Base-by-base conservation (phyloP, 2,797 vertebrate genomes). In the Yasuhikotakia modesta region DNA sequence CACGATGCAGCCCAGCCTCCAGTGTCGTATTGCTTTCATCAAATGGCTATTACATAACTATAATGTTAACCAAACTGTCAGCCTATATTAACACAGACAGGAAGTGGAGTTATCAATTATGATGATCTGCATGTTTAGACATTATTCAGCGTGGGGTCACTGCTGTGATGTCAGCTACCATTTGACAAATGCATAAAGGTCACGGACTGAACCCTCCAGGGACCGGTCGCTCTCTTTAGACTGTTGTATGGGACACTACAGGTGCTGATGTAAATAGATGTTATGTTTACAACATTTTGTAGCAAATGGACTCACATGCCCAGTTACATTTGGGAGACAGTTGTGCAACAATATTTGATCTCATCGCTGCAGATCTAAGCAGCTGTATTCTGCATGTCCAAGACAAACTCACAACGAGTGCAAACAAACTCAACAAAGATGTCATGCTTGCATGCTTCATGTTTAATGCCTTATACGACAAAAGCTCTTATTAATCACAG, bases 391-490 rank as follows among this genome's bases (percentile, higher is more conserved):
- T 89, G 87, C 87, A 87, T 90, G 85, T 85, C 83, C 69, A 80
- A 89, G 91, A 94, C 91, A 93, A 92, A 91, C 92, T 92, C 89
- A 84, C 30, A 45, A 85, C 81, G 87, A 87, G 89, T 85, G 89
- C 89, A 91, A 88, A 79, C 84, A 89, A 90, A 91, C 88, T 82
- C 84, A 87, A 78, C 65, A 76, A 69, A 87, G 89, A 88, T 90
- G 89, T 89, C 90, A 89, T 92, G 92, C 92, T 91, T 90, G 90
- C 82, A 90, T 87, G 87, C 88, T 74, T 80, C 84, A 85, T 88
- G 88, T 90, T 86, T 88, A 91, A 90, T 88, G 93, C 92, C 91
- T 94, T 93, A 93, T 90, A 87, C 92, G 93, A 94, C 93, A 94
- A 94, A 93, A 91, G 89, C 91, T 91, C 91, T 92, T 87, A 85